phyloP scores from a whole-genome alignment of 2,113 vertebrate genomes.

The Pheucticus melanocephalus region DNA sequence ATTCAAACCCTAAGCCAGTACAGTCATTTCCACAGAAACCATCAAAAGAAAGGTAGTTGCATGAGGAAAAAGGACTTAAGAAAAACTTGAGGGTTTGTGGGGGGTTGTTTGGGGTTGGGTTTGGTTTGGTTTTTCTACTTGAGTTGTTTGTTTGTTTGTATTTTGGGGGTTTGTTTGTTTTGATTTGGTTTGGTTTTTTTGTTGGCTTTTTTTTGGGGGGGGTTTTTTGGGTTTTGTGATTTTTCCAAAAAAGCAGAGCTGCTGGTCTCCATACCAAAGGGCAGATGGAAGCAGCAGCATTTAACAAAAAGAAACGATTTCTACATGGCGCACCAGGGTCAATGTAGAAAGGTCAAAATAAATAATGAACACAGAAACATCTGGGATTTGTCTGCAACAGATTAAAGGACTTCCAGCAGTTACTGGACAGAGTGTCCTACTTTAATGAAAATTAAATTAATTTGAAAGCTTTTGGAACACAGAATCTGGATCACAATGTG shows the following conservation, averaged over 20 bases:
- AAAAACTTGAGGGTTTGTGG: not conserved
- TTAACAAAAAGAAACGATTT: not conserved
- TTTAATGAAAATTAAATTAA: not conserved
- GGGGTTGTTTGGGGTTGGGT: not conserved
- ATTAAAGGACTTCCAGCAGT: not conserved
- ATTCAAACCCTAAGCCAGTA: not conserved
- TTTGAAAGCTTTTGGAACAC: not conserved
- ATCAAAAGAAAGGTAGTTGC: not conserved
- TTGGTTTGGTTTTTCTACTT: not conserved
- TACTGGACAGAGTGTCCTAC: not conserved
- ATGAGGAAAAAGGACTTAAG: not conserved
- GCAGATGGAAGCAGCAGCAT: not conserved
- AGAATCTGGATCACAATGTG: not conserved
- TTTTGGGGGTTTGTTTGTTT: not conserved
- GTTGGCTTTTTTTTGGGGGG: fast-evolving
- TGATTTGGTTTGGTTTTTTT: not conserved
- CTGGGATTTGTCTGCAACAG: not conserved
- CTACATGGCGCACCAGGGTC: not conserved
- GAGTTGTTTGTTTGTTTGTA: not conserved
- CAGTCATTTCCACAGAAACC: not conserved
- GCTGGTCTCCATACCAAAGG: not conserved
- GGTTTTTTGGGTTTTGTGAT: not conserved
- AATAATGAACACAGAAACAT: not conserved
- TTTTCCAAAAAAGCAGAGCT: not conserved
- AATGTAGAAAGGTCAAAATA: not conserved